Evolutionary conservation across 2,888 invertebrate species (phyloP), one percentile per base, ranked within the genome.

Genomic region (Latheticus oryzae): DNA sequence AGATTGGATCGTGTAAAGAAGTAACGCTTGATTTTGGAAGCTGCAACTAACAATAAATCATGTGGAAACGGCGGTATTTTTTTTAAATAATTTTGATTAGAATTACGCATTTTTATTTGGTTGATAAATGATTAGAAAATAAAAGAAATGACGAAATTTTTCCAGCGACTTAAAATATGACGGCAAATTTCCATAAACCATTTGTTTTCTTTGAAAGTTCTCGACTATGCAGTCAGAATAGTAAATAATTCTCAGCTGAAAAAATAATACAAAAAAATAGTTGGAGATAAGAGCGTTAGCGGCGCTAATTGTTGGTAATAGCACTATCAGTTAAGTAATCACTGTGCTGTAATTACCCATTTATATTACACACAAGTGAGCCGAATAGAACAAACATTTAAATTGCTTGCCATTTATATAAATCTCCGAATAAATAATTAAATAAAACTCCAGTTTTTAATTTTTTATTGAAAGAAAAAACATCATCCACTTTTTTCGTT

Each of bases 161-260:
- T 24, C 52, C 28, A 26, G 8, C 23, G 32, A 21, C 32, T 51
- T 62, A 66, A 71, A 71, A 70, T 69, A 71, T 70, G 68, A 68
- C 63, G 65, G 21, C 32, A 40, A 56, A 70, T 71, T 71, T 69
- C 62, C 70, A 71, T 71, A 70, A 71, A 64, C 69, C 70, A 69
- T 71, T 71, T 70, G 69, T 71, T 71, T 68, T 64, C 68, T 68
- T 68, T 68, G 67, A 68, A 70, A 67, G 64, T 71, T 71, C 66
- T 57, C 65, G 58, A 62, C 66, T 66, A 66, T 67, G 68, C 66
- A 61, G 58, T 61, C 62, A 54, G 69, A 68, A 69, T 69, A 65
- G 57, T 42, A 63, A 63, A 64, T 60, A 64, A 33, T 33, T 5
- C 7, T 16, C n/a, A n/a, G n/a, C n/a, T n/a, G n/a, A n/a, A n/a